These are phyloP conservation scores for Reticulitermes lucifugus DNA, from an alignment of 2,888 invertebrate genomes.

Conservation along the genomic window DNA sequence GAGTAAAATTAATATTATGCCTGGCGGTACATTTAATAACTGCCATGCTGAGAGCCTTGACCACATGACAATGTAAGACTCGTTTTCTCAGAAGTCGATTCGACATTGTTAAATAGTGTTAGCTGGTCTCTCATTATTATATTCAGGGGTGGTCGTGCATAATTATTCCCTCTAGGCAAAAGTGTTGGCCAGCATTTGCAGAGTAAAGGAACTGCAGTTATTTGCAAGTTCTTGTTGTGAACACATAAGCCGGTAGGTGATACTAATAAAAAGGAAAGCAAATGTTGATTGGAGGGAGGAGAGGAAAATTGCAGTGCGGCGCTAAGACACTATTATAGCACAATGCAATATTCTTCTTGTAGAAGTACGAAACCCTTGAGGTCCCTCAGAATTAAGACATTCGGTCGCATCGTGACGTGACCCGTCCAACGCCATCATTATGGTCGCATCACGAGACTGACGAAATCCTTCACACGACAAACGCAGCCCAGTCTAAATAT, in stretches of 20 bases:
- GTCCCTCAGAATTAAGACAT: constrained; percentile 30
- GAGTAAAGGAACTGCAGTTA: background rate
- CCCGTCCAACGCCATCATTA: constrained; percentile 11
- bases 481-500: background rate
- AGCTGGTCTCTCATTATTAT: background rate
- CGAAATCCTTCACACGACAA: background rate
- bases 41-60: too few species aligned
- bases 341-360: background rate
- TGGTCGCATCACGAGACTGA: background rate
- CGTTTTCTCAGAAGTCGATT: background rate
- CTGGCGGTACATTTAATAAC: too few species aligned
- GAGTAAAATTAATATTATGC: too few species aligned
- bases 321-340: constrained; percentile 22
- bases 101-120: background rate
- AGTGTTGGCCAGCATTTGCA: background rate
- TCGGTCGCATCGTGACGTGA: background rate
- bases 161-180: background rate
- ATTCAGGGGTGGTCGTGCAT: constrained; percentile 16
- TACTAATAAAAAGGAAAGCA: constrained; percentile 1
- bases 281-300: background rate
- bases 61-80: too few species aligned
- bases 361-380: background rate
- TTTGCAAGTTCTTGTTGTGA: background rate
- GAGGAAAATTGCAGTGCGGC: constrained; percentile 37
- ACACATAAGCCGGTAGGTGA: background rate